Base-by-base conservation (phyloP, 2,888 invertebrate genomes). In the Plagodis pulveraria region DNA sequence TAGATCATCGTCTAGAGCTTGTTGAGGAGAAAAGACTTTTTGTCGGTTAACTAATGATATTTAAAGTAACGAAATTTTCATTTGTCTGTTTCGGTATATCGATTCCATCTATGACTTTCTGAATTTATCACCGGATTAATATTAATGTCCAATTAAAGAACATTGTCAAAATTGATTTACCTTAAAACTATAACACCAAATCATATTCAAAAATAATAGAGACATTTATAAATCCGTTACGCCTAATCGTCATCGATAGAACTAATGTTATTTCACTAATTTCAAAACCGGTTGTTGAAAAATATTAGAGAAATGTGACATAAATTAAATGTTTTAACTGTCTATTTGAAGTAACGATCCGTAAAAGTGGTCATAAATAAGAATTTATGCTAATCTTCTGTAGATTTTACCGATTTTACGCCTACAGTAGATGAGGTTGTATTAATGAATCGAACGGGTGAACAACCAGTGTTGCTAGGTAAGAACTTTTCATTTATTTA, bases 371-470 rank as follows among this genome's bases (percentile, higher is more conserved):
- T 79, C 74, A 72, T 83, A 77, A 83, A 84, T 87, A 80, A 77
- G 75, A 81, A 80, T 84, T 76, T 82, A 87, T 88, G 86, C 78
- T 84, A 85, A 87, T 86, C 73, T 63, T 61, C 66, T 69, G 70
- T 74, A 70, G 71, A 76, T 71, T 74, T 70, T 72, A 87, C 87
- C 70, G 71, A 76, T 71, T 74, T 70, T 72, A 87, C 87, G 81
- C 86, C 84, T 77, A 86, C 83, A 73, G 73, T 65, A 73, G 70
- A 71, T 64, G 58, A 58, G 55, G 47, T 38, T 58, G 62, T 62
- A 67, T 65, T 68, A 71, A 76, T 77, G 68, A 72, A 68, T 69
- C 41, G 53, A 42, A 55, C 6, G 38, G 10, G 36, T n/a, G 33
- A 35, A 56, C 46, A 55, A 58, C 33, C 51, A 6, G 48, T 51